Percentiles rank a stretch among this genome's conserved stretches.
These are phyloP conservation scores for Pteria penguin DNA, from an alignment of 2,888 invertebrate species.

Conservation along the genomic window DNA sequence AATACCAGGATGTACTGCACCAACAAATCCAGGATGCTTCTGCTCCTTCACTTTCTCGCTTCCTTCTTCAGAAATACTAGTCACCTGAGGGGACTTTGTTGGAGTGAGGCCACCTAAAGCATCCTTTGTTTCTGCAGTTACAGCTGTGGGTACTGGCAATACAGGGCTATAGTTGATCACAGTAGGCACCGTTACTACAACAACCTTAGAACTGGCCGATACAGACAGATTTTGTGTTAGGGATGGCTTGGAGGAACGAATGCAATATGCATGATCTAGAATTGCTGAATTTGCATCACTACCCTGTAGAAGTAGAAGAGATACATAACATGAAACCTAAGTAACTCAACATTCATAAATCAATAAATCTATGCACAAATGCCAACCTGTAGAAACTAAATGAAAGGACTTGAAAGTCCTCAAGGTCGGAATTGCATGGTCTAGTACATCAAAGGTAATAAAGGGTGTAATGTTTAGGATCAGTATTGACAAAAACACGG, in stretches of 20 bases:
- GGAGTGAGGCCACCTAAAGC: constrained; percentile 1
- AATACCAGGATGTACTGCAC: constrained; percentile 30
- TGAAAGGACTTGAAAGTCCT: too few relatives aligned
- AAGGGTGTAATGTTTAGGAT: too few relatives aligned
- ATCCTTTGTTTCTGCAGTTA: background rate
- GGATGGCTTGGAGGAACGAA: constrained; percentile 1
- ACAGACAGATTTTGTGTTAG: background rate
- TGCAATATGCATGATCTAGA: constrained; percentile 25
- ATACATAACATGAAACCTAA: background rate
- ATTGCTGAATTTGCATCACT: background rate
- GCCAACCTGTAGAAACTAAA: too few relatives aligned
- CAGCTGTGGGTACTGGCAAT: background rate
- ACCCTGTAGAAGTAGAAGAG: constrained; percentile 4
- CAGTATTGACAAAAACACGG: too few relatives aligned
- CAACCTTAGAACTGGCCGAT: constrained; percentile 10
- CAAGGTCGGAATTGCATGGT: too few relatives aligned
- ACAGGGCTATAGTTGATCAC: background rate
- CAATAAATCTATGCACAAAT: too few relatives aligned
- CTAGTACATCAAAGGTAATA: too few relatives aligned
- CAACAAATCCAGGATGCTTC: constrained; percentile 24
- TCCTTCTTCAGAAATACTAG: constrained; percentile 4
- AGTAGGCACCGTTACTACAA: constrained; percentile 16
- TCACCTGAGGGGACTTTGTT: constrained; percentile 19
- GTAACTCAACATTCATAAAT: too few relatives aligned
- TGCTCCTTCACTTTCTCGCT: constrained; percentile 7